Evolutionary conservation across 1,140 invertebrate genomes (phyloP).

Genomic region (Megalopta genalis): DNA sequence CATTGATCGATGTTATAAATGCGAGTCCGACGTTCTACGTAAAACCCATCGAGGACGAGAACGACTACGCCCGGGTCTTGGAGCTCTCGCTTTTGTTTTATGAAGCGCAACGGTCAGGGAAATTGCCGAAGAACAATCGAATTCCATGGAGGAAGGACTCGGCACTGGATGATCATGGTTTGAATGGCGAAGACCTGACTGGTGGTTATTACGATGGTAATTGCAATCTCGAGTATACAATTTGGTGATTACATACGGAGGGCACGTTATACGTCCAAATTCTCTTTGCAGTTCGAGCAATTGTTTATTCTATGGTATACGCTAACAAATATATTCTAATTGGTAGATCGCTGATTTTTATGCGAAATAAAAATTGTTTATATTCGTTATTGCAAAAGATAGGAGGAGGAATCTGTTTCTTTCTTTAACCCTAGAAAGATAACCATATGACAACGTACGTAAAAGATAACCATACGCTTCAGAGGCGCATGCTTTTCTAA

Average conservation of each 20-base stretch:
- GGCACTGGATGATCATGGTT: conserved; percentile 80
- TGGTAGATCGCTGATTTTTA: no score
- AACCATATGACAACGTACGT: no score
- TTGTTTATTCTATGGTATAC: no score
- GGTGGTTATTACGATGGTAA: conserved; percentile 86
- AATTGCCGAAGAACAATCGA: conserved; percentile 81
- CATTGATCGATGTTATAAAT: conserved; percentile 25
- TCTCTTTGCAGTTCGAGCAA: not conserved
- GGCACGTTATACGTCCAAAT: not conserved
- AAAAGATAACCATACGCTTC: no score
- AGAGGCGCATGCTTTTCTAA: no score
- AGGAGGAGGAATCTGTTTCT: no score
- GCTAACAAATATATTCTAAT: no score
- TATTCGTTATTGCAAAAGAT: no score
- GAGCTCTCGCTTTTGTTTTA: conserved; percentile 83
- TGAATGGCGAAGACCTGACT: conserved; percentile 82
- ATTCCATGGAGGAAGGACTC: conserved; percentile 83
- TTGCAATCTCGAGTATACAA: no score
- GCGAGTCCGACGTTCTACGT: conserved; percentile 31
- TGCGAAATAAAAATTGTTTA: no score
- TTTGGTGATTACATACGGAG: no score
- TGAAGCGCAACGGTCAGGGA: conserved; percentile 85
- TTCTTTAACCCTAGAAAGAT: no score
- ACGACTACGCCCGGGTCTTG: conserved; percentile 81
- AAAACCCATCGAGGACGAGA: conserved; percentile 57